Evolutionary conservation across 1,140 invertebrate species (phyloP), one percentile per base, ranked within the genome.

Genomic region (Drosophila pachea): DNA sequence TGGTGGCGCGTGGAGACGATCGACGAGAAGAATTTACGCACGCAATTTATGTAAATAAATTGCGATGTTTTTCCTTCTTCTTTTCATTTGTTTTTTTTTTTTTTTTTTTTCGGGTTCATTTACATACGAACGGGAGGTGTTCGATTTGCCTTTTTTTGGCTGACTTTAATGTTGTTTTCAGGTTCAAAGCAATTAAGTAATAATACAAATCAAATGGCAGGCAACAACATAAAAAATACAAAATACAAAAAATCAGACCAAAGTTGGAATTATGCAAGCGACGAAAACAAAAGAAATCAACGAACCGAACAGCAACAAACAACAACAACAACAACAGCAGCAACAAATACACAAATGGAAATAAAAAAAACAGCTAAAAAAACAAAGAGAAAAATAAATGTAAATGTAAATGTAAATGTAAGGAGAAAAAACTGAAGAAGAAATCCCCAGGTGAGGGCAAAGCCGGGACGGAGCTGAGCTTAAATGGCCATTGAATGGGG

Each of bases 111-210:
- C 59, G 50, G 60, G 38, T n/a, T 38, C 8, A 65, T 56, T 32
- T 22, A 53, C 63, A 81, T 81, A 70, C 65, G 65, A 78, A 70
- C 62, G 68, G 35, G 56, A 54, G 33, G 43, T 74, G 56, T 73
- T 60, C 53, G 64, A 48, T 68, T 54, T 59, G 43, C 2, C 35
- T 36, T 36, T 50, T 42, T 52, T 11, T 47, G 22, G 4, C 32
- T 31, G 42, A 36, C 31, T 33, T 45, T 45, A 22, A 33, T 42
- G 52, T 60, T 58, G 68, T 66, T 83, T 83, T 83, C 79, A 83
- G 79, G 79, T 83, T 83, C 79, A 83, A 83, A 84, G 79, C 79
- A 79, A 83, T 83, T 83, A 83, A 83, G 79, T 83, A 79, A 83
- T 79, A 83, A 84, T 78, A 83, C 79, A 83, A 79, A 83, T 83